Evolutionary conservation across 2,888 invertebrate genomes (phyloP), one percentile per base, ranked within the genome.

Genomic region (Keiferia lycopersicella): DNA sequence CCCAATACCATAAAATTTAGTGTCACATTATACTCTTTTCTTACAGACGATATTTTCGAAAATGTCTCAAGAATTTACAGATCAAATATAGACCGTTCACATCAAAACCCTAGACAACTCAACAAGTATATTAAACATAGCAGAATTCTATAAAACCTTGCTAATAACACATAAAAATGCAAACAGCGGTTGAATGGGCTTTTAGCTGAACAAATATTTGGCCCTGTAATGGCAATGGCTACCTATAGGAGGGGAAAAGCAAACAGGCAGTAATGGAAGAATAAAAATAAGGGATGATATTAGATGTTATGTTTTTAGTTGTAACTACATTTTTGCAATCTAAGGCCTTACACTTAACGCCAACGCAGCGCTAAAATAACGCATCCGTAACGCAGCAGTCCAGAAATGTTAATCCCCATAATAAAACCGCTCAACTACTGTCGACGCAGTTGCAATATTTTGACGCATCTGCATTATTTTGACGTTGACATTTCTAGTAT

Each of bases 161-260:
- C 61, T 64, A 64, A 64, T 64, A 60, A 75, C 71, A 70, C 72
- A 72, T 74, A 73, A 75, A 77, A 77, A 76, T 73, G 78, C 77
- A 80, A 78, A 80, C 75, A 79, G 65, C 3, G 51, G 34, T 34
- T 39, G 50, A 51, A 76, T 75, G 77, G 77, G 84, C 83, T 82
- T 80, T 84, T 80, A 81, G 71, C 73, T 71, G 72, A 65, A 69
- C 78, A 82, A 87, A 87, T 83, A 79, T 87, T 86, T 80, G 76
- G 65, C 51, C 76, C 76, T 79, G 84, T 86, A 87, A 87, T 87
- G 85, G 86, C 72, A 87, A 87, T 87, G 85, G 86, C 72, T 48
- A 62, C 53, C 59, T 62, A 62, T 51, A 56, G n/a, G 50, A 50
- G 58, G 58, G 30, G n/a, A 26, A 58, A 26, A 6, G 48, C 60